These are phyloP conservation scores for Ursus arctos DNA, from an alignment of 2,113 vertebrate species.

Conservation along the genomic window DNA sequence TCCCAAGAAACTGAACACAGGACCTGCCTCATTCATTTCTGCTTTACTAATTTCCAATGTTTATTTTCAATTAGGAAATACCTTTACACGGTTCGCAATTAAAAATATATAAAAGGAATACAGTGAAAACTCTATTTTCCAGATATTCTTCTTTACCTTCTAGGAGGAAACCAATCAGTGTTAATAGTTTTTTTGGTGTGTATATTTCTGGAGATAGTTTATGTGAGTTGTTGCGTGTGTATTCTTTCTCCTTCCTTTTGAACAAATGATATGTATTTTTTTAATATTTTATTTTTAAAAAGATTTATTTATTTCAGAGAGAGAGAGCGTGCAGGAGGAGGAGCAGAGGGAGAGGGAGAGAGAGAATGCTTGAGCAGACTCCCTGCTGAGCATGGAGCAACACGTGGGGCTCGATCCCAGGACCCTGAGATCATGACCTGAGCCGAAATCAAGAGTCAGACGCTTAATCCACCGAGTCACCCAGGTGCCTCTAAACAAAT, in stretches of 20 bases:
- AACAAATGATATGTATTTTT: background rate
- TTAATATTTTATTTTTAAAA: background rate
- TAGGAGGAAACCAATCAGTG: background rate
- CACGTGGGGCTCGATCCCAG: background rate
- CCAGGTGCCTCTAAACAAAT: background rate
- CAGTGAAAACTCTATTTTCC: background rate
- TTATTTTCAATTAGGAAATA: background rate
- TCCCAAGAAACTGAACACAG: background rate
- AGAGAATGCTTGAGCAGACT: background rate
- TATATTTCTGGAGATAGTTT: background rate
- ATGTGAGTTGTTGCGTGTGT: background rate
- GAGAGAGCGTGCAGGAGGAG: background rate
- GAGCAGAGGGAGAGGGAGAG: background rate
- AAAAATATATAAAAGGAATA: background rate
- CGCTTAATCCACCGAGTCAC: background rate
- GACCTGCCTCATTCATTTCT: background rate
- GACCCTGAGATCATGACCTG: background rate
- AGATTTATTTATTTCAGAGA: background rate
- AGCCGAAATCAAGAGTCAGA: background rate
- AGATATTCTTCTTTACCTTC: background rate
- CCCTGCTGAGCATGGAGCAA: background rate
- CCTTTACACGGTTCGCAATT: background rate
- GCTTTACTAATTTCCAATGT: background rate
- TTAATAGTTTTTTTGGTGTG: background rate
- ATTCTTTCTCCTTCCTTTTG: background rate